Percentiles rank a stretch among this genome's conserved stretches.
These are phyloP conservation scores for Drosophila glabriapex DNA, from an alignment of 2,888 invertebrate genomes.

Conservation along the genomic window DNA sequence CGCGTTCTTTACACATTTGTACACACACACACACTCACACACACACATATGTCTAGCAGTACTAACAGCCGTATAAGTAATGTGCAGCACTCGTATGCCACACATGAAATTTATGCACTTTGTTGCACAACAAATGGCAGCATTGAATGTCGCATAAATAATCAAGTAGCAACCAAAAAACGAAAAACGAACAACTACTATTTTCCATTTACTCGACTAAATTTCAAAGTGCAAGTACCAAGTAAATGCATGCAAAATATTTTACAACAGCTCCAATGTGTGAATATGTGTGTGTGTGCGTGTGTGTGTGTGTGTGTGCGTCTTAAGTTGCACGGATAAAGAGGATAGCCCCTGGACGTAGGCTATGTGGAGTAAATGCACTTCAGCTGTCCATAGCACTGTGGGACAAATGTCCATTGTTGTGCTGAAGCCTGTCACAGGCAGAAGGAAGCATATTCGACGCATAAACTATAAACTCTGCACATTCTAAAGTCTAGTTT, in stretches of 20 bases:
- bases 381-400: not conserved
- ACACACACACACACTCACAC: not conserved
- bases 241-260: slow-evolving; percentile 44
- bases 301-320: not conserved
- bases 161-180: slow-evolving; percentile 50
- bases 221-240: slow-evolving; percentile 40
- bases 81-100: slow-evolving; percentile 27
- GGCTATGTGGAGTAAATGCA: not conserved
- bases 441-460: not conserved
- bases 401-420: not conserved
- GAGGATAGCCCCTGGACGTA: not conserved
- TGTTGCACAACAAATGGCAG: slow-evolving; percentile 55
- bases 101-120: slow-evolving; percentile 60
- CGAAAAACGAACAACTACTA: slow-evolving; percentile 32
- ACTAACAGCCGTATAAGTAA: slow-evolving; percentile 19
- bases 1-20: not conserved
- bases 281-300: not conserved
- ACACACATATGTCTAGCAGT: not conserved
- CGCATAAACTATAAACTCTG: not conserved
- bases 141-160: slow-evolving; percentile 57
- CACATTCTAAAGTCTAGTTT: not conserved
- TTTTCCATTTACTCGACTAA: slow-evolving; percentile 40
- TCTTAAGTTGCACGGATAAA: not conserved
- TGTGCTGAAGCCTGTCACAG: not conserved
- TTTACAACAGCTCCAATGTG: slow-evolving; percentile 11